phyloP scores from a whole-genome alignment of 2,113 vertebrate species.

The Acinonyx jubatus region DNA sequence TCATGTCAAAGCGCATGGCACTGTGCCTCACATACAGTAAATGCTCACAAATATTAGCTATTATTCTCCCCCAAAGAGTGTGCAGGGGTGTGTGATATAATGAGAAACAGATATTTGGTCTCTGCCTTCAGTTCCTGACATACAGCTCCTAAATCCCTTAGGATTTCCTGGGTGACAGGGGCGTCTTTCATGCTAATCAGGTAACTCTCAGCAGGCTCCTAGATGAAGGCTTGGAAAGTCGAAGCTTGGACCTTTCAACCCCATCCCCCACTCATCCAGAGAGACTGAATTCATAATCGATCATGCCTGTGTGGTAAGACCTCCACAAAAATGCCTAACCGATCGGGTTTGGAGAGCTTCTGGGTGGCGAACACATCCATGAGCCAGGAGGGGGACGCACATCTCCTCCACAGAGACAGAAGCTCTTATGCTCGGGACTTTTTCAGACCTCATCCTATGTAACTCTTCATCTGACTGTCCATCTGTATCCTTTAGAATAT shows the following conservation, averaged over 20 bases:
- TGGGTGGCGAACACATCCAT: background rate
- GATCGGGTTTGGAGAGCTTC: background rate
- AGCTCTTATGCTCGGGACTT: background rate
- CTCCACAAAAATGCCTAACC: background rate
- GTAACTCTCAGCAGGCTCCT: background rate
- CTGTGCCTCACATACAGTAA: background rate
- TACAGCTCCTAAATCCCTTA: background rate
- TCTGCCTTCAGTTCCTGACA: background rate
- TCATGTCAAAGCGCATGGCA: background rate
- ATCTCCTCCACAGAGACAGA: background rate
- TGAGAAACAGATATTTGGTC: background rate
- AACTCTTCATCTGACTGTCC: background rate
- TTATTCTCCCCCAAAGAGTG: background rate
- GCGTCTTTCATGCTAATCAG: background rate
- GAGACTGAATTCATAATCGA: background rate
- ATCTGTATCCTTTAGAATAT: background rate
- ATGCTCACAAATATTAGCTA: background rate
- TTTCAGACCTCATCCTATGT: background rate
- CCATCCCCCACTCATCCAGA: too few species aligned
- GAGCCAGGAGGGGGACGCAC: accelerated
- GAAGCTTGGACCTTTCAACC: background rate
- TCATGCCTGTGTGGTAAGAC: background rate
- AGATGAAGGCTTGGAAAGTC: background rate
- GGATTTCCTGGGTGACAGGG: background rate
- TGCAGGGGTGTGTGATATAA: background rate